Evolutionary conservation across 1,140 invertebrate species (phyloP), one percentile per base, ranked within the genome.

Genomic region (Lepidurus apus): DNA sequence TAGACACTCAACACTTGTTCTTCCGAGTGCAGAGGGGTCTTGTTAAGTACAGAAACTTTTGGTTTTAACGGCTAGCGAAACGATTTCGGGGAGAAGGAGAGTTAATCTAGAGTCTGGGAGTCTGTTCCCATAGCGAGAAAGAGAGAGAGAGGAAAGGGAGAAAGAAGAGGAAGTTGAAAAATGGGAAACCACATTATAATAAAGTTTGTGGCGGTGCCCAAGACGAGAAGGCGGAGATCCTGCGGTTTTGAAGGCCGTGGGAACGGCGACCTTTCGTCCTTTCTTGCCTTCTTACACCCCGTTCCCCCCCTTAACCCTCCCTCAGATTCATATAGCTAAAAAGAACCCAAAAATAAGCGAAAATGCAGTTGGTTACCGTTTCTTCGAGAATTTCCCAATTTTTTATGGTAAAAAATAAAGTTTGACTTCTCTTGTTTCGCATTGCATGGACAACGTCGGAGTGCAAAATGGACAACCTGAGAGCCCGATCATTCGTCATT

Each of bases 91-190:
- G 77, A 79, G 80, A 80, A 80, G 77, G 80, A 77, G 81, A 79
- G 80, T 79, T 13, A 76, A 43, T 78, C 74, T 79, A 75, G 79
- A 80, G 81, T 77, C 78, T 74, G 77, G 79, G 80, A 79, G 80
- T 78, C 75, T 74, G 80, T 78, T 65, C 79, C 44, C 53, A 43
- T 74, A 43, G 17, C n/a, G 7, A 13, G 26, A 53, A 74, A 73
- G 34, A 42, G 75, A 78, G 34, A 34, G 4, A 75, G 80, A 76
- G 73, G 74, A 77, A 53, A 80, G 78, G 73, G 43, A 77, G 47
- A 74, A 80, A 74, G 79, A 65, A 43, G 65, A 74, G 75, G 42
- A 43, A 76, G 75, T 45, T 47, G 43, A 80, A 65, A 45, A 80
- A 43, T 44, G 80, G 78, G 77, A 78, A 78, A 79, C 78, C 47